phyloP scores from a whole-genome alignment of 2,797 vertebrate genomes.

The Eupleurogrammus muticus region DNA sequence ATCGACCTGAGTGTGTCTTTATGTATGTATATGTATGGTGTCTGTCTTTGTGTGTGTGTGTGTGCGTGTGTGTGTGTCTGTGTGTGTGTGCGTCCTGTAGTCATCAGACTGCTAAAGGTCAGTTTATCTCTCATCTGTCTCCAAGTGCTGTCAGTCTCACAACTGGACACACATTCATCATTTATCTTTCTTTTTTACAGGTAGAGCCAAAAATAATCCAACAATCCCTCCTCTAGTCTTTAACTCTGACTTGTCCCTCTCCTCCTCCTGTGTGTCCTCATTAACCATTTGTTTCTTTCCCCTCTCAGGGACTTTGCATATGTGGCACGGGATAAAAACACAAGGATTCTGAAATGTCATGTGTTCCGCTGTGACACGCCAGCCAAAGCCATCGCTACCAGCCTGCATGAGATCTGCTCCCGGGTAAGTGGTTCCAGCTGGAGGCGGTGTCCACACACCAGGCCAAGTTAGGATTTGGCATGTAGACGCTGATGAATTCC shows the following conservation, averaged over 20 bases:
- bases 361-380: conserved; percentile 99
- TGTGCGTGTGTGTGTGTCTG: conserved; percentile 23
- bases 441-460: background rate
- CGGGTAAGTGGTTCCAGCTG: conserved; percentile 84
- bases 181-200: conserved; percentile 17
- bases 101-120: conserved; percentile 68
- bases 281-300: conserved; percentile 36
- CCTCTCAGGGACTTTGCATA: conserved; percentile 95
- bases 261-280: background rate
- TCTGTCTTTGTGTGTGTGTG: conserved; percentile 28
- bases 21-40: background rate
- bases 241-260: background rate
- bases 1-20: conserved; percentile 37
- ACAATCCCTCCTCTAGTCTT: conserved; percentile 7
- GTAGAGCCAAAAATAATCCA: conserved; percentile 1
- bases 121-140: conserved; percentile 61
- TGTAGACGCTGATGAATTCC: background rate
- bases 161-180: conserved; percentile 26
- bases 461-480: conserved; percentile 30
- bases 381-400: conserved; percentile 99
- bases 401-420: conserved; percentile 98
- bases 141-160: conserved; percentile 23
- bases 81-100: conserved; percentile 40
- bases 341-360: conserved; percentile 98
- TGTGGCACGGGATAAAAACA: conserved; percentile 97